Percentiles rank a stretch among this genome's conserved stretches.
Evolutionary conservation across 37 sponge, comb jelly and placozoan species (phyloP).

Genomic region (Diacarnus erythraeanus): DNA sequence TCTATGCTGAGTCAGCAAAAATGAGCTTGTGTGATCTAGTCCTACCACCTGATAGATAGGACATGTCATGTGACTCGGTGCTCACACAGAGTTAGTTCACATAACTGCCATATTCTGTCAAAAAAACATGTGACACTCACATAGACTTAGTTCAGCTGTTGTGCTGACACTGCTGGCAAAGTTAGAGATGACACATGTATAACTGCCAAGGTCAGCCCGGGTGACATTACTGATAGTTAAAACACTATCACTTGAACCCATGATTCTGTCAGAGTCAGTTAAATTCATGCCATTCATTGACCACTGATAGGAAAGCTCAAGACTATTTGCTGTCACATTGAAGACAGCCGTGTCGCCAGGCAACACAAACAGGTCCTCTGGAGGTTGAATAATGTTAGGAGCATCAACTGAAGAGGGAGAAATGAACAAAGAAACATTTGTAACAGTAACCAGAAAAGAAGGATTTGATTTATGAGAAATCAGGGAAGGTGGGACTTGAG

Average conservation of each 20-base stretch:
- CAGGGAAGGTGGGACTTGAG: no score
- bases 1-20: no score
- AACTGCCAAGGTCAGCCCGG: constrained; percentile 1
- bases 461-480: no score
- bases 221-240: constrained; percentile 23
- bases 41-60: no score
- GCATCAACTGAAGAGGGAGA: constrained; percentile 10
- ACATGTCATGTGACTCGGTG: no score
- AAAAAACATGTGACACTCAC: no score
- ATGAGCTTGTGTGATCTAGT: no score
- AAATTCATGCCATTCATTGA: not conserved
- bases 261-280: not conserved
- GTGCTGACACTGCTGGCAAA: not conserved
- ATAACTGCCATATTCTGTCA: no score
- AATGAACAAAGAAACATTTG: no score
- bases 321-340: not conserved
- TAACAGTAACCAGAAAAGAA: no score
- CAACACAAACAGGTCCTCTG: not conserved
- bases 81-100: no score
- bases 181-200: constrained; percentile 1
- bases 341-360: not conserved
- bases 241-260: not conserved
- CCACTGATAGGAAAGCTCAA: constrained; percentile 34
- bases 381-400: not conserved
- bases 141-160: no score